Percentiles rank a stretch among this genome's conserved stretches.
phyloP scores from a whole-genome alignment of 2,797 vertebrate species.

The Enteromius anoplus region DNA sequence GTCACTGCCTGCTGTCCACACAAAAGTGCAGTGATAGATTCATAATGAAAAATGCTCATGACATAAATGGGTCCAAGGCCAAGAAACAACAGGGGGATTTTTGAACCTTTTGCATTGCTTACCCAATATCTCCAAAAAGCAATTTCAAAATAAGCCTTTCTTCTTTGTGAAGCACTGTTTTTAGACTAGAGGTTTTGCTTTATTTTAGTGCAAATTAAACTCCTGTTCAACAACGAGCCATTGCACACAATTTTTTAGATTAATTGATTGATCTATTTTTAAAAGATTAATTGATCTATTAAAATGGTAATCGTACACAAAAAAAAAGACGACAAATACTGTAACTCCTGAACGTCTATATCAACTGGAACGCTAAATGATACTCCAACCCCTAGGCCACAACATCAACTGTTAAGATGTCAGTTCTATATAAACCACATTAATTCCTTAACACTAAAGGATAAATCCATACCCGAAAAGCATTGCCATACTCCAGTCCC shows the following conservation, averaged over 20 bases:
- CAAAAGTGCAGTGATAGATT: slow-evolving; percentile 59
- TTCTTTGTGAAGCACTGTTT: background rate
- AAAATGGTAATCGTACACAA: background rate
- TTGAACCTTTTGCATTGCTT: slow-evolving; percentile 24
- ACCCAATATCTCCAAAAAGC: background rate
- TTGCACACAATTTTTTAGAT: too few relatives aligned
- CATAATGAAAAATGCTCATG: slow-evolving; percentile 47
- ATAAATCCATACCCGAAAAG: slow-evolving; percentile 31
- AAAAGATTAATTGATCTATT: background rate
- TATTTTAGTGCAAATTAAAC: background rate
- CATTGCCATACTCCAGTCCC: slow-evolving; percentile 16
- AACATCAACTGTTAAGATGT: background rate
- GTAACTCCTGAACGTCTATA: background rate
- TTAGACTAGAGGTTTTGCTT: background rate
- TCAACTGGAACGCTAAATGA: background rate
- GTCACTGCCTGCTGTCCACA: slow-evolving; percentile 66
- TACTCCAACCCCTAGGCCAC: background rate
- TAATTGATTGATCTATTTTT: too few relatives aligned
- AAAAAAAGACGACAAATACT: background rate
- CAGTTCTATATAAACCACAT: background rate
- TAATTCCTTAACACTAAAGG: background rate
- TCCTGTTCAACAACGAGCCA: background rate
- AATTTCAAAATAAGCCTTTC: background rate
- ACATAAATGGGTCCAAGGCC: slow-evolving; percentile 46
- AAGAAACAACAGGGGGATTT: slow-evolving; percentile 13